Conservation (phyloP, 2,888 invertebrate species). For the Caenorhabditis panamensis region DNA sequence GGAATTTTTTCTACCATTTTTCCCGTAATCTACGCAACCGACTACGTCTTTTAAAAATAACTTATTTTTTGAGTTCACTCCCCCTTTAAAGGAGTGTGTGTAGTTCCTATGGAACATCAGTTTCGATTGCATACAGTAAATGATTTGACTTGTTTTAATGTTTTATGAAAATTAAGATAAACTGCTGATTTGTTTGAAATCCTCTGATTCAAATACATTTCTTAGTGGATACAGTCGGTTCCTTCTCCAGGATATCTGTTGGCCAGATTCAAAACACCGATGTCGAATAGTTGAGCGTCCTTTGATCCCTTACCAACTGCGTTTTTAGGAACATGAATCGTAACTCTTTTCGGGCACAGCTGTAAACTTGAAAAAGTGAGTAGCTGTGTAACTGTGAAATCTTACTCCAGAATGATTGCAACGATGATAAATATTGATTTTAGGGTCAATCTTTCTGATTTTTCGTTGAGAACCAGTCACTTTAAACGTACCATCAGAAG, state of each 20-base stretch:
- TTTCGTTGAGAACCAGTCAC: conserved; percentile 65
- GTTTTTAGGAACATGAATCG: conserved; percentile 56
- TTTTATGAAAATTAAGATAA: no score
- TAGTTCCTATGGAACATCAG: no score
- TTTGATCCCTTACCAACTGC: conserved; percentile 47
- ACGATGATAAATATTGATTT: conserved; percentile 64
- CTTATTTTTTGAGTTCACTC: no score
- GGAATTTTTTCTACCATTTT: no score
- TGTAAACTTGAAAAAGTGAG: conserved; percentile 23
- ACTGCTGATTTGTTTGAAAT: no score
- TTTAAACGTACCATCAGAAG: conserved; percentile 71
- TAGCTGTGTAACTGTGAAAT: no score
- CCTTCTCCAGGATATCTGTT: conserved; percentile 58
- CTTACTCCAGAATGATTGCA: conserved; percentile 57
- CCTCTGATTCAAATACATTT: no score
- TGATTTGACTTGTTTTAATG: no score
- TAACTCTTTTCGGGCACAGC: conserved; percentile 59
- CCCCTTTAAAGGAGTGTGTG: no score
- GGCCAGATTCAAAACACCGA: conserved; percentile 51
- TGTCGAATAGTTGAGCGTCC: conserved; percentile 51
- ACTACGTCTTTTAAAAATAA: no score
- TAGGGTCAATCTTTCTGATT: conserved; percentile 66
- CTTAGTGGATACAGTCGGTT: conserved; percentile 59
- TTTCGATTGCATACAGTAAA: no score
- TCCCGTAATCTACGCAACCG: no score